Evolutionary conservation across 2,797 vertebrate genomes (phyloP).

Genomic region (Vipera ursinii): DNA sequence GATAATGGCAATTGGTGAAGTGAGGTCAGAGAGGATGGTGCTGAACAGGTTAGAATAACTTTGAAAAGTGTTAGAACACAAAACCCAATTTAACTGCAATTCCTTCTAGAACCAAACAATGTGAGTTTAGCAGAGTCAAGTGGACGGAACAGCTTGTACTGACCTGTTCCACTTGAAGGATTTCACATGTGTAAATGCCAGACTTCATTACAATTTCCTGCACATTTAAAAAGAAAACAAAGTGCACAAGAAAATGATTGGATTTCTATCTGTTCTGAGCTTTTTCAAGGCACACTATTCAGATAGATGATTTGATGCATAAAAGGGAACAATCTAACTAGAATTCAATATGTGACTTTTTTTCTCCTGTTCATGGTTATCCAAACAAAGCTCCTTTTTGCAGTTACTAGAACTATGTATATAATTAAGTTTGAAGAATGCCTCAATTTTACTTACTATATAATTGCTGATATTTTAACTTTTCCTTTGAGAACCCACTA

Average conservation of each 20-base stretch:
- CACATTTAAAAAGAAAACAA: not conserved
- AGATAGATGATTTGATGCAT: not conserved
- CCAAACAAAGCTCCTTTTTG: not conserved
- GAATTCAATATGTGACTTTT: not conserved
- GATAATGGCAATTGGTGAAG: not conserved
- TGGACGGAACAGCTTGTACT: not conserved
- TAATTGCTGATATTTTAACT: slow-evolving; percentile 7
- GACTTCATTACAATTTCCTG: not conserved
- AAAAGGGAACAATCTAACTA: not conserved
- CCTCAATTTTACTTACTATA: not conserved
- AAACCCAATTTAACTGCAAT: not conserved
- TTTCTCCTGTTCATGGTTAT: no score
- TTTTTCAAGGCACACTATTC: not conserved
- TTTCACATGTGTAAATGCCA: not conserved
- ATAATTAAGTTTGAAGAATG: slow-evolving; percentile 26
- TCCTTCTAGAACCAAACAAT: not conserved
- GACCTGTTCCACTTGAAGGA: not conserved
- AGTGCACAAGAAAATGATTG: not conserved
- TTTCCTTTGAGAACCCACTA: not conserved
- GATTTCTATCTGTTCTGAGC: not conserved
- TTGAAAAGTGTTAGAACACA: not conserved
- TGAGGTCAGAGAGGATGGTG: not conserved
- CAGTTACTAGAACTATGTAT: not conserved
- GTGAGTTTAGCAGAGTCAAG: not conserved
- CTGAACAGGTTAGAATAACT: not conserved